Conservation (phyloP, 1,140 invertebrate genomes). For the Anastrepha obliqua region DNA sequence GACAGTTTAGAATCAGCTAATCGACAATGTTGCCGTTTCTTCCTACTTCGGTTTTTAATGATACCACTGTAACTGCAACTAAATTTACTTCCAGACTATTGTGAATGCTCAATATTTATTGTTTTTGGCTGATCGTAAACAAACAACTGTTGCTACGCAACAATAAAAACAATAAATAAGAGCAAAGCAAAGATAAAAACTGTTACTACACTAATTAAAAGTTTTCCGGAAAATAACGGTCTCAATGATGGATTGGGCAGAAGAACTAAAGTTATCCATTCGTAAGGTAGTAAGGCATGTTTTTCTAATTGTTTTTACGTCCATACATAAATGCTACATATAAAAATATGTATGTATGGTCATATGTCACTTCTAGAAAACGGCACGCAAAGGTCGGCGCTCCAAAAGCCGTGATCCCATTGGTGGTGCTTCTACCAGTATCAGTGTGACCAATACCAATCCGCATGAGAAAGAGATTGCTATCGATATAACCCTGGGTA, state of each 20-base stretch:
- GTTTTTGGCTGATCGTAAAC: constrained; percentile 10
- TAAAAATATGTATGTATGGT: background rate
- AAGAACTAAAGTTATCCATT: constrained; percentile 75
- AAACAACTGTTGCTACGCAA: constrained; percentile 45
- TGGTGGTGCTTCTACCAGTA: constrained; percentile 39
- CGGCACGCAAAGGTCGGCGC: constrained; percentile 70
- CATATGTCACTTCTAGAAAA: constrained; percentile 61
- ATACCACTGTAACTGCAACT: background rate
- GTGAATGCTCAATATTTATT: background rate
- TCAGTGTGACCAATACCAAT: constrained; percentile 50
- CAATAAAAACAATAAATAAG: background rate
- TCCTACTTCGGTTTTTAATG: background rate
- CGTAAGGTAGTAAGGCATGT: constrained; percentile 73
- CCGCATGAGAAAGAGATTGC: constrained; percentile 65
- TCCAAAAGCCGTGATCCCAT: constrained; percentile 70
- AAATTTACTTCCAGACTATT: background rate
- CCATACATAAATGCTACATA: background rate
- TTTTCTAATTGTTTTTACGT: constrained; percentile 20
- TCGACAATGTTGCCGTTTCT: background rate
- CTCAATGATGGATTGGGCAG: constrained; percentile 75
- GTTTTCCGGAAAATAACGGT: background rate
- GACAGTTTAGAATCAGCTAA: background rate
- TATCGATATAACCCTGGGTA: constrained; percentile 69
- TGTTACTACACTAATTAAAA: background rate
- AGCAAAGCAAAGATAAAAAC: constrained; percentile 26